Evolutionary conservation across 2,113 vertebrate genomes (phyloP).

Genomic region (Notarius lentiginosus): DNA sequence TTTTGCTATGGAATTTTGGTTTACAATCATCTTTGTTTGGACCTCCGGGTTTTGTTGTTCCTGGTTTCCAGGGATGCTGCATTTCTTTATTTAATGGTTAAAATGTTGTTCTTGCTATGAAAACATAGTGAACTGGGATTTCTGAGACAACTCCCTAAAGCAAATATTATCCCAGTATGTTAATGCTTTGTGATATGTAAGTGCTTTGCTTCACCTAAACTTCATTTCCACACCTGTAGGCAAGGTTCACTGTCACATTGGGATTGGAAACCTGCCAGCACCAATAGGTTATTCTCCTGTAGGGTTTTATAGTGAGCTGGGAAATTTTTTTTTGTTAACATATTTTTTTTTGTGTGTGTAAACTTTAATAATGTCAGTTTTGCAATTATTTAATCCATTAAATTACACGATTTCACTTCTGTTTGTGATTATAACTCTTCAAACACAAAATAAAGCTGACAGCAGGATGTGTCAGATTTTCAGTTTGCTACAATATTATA

Average conservation of each 20-base stretch:
- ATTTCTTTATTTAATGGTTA: slow-evolving; percentile 27
- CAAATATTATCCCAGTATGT: slow-evolving; percentile 35
- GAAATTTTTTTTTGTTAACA: neutral
- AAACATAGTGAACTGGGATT: slow-evolving; percentile 15
- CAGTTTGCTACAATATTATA: neutral
- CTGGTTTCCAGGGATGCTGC: slow-evolving; percentile 7
- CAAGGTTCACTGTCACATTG: slow-evolving; percentile 10
- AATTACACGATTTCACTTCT: neutral
- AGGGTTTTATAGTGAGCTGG: too few species aligned
- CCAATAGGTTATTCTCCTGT: slow-evolving; percentile 7
- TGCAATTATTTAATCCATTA: neutral
- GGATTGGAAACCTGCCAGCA: slow-evolving; percentile 25
- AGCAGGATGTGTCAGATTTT: slow-evolving; percentile 13
- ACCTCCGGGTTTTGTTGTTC: slow-evolving; percentile 4
- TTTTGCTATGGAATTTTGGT: slow-evolving; percentile 1
- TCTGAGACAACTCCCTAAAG: slow-evolving; percentile 17
- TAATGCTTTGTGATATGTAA: slow-evolving; percentile 28
- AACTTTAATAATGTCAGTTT: too few species aligned
- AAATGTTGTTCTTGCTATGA: neutral
- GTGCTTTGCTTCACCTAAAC: neutral
- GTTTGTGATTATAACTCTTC: neutral
- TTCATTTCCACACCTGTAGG: slow-evolving; percentile 9
- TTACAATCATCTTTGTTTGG: slow-evolving; percentile 2
- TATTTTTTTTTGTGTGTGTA: neutral
- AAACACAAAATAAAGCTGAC: neutral